Evolutionary conservation across 2,888 invertebrate genomes (phyloP).

Genomic region (Hypselothyrea guttata): DNA sequence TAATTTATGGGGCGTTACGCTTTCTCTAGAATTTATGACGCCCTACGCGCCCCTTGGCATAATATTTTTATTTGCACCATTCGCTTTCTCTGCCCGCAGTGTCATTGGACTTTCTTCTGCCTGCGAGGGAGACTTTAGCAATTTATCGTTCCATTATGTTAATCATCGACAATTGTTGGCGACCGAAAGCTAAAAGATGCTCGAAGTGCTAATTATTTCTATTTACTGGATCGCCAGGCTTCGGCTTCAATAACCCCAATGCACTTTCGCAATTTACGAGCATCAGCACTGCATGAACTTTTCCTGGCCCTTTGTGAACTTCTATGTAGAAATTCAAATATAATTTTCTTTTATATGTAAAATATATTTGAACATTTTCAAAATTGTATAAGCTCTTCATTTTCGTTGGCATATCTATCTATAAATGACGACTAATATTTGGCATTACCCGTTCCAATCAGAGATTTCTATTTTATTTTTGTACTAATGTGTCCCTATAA

Average conservation of each 20-base stretch:
- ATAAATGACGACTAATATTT: too few relatives aligned
- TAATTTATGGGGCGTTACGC: slow-evolving; percentile 77
- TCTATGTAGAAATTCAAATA: too few relatives aligned
- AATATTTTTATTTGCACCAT: slow-evolving; percentile 20
- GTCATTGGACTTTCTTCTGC: slow-evolving; percentile 73
- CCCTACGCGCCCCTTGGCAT: slow-evolving; percentile 31
- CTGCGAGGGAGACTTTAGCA: slow-evolving; percentile 41
- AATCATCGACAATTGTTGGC: slow-evolving; percentile 75
- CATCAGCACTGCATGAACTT: too few relatives aligned
- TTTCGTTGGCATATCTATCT: too few relatives aligned
- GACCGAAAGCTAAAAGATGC: slow-evolving; percentile 18
- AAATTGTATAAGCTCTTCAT: too few relatives aligned
- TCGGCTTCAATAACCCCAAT: slow-evolving; percentile 35
- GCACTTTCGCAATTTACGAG: slow-evolving; percentile 23
- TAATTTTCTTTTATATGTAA: too few relatives aligned
- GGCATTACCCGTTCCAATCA: too few relatives aligned
- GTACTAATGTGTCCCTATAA: too few relatives aligned
- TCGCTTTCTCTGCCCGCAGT: slow-evolving; percentile 35
- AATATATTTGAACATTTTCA: too few relatives aligned
- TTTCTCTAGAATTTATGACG: slow-evolving; percentile 59
- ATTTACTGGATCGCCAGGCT: slow-evolving; percentile 23
- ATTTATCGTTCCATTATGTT: slow-evolving; percentile 77
- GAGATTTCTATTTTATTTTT: too few relatives aligned
- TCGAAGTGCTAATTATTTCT: slow-evolving; percentile 54
- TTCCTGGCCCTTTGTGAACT: too few relatives aligned